A percentile compares a stretch with the other conserved stretches of the same genome.
phyloP scores from a whole-genome alignment of 2,888 invertebrate genomes.

The Melinopterus prodromus region DNA sequence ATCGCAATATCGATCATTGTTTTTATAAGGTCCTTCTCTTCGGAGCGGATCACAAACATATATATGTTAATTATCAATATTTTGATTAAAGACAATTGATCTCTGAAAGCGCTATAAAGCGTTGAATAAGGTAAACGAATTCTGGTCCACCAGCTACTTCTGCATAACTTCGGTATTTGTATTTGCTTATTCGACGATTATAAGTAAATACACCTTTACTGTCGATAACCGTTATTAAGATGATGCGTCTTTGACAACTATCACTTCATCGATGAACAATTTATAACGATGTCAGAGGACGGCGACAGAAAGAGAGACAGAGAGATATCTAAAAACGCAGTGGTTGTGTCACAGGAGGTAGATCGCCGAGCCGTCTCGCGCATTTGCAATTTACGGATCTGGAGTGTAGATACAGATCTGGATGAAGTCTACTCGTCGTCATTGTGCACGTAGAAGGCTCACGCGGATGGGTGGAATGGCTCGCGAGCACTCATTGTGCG shows the following conservation, averaged over 20 bases:
- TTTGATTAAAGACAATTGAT: no score
- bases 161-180: no score
- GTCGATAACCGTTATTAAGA: not conserved
- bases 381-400: slow-evolving; percentile 48
- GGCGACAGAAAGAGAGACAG: not conserved
- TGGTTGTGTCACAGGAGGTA: not conserved
- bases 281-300: not conserved
- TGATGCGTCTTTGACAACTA: not conserved
- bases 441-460: slow-evolving; percentile 16
- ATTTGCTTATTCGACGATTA: no score
- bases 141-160: no score
- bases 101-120: no score
- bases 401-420: slow-evolving; percentile 46
- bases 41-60: no score
- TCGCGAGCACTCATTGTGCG: slow-evolving; percentile 45
- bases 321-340: not conserved
- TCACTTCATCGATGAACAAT: not conserved
- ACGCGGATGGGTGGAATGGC: slow-evolving; percentile 11
- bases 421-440: slow-evolving; percentile 18
- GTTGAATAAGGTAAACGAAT: no score
- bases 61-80: no score
- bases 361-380: not conserved
- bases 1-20: no score
- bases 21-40: no score
- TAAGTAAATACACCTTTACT: not conserved